phyloP scores from a whole-genome alignment of 2,113 vertebrate genomes.

The Ardeotis arabs region DNA sequence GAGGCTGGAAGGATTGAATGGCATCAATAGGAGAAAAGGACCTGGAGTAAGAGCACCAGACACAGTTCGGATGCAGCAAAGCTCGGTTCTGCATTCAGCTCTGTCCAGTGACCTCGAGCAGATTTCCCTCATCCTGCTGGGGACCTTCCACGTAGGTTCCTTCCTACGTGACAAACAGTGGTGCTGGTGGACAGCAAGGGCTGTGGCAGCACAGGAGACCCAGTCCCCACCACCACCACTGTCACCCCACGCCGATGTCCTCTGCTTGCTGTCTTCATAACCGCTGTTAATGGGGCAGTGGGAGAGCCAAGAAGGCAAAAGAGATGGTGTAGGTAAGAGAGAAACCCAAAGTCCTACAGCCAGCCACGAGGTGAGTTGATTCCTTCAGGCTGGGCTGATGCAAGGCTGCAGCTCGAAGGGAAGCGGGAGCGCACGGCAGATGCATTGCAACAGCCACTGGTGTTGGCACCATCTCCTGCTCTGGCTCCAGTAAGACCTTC shows the following conservation, averaged over 20 bases:
- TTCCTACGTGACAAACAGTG: neutral
- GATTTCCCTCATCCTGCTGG: neutral
- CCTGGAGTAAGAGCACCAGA: neutral
- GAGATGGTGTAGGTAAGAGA: neutral
- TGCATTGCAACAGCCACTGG: neutral
- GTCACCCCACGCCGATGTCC: neutral
- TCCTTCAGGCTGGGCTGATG: neutral
- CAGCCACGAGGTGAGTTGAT: neutral
- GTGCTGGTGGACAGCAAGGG: neutral
- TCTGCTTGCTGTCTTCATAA: no score
- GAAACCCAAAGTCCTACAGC: neutral
- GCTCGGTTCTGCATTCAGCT: accelerated
- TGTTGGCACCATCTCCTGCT: neutral
- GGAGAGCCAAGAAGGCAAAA: neutral
- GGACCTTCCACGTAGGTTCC: no score
- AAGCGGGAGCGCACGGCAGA: neutral
- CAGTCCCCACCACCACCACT: neutral
- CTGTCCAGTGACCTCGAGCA: neutral
- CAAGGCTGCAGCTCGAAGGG: neutral
- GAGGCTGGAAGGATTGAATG: neutral
- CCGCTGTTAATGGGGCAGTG: accelerated
- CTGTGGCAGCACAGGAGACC: neutral
- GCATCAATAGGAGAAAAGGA: neutral
- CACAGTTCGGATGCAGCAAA: neutral
- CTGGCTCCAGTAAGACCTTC: neutral